These are phyloP conservation scores for Pristionchus entomophagus DNA, from an alignment of 2,888 invertebrate genomes.

Conservation along the genomic window DNA sequence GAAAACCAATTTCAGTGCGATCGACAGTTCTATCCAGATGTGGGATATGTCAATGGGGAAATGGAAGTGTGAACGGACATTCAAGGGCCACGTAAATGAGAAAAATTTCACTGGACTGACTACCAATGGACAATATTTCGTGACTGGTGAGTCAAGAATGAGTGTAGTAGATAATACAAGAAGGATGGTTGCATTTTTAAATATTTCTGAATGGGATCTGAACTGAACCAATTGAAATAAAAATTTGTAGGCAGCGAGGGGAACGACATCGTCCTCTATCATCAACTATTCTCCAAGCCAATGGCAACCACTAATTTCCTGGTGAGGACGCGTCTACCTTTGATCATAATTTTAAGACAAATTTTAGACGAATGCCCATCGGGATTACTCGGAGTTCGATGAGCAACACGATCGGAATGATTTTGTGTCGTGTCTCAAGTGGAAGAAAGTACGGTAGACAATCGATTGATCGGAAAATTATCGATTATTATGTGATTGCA, in stretches of 20 bases:
- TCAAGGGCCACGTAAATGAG: slow-evolving; percentile 92
- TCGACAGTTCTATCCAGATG: slow-evolving; percentile 90
- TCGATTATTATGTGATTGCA: slow-evolving; percentile 75
- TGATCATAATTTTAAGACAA: not conserved
- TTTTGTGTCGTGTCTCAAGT: slow-evolving; percentile 95
- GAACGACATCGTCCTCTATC: slow-evolving; percentile 92
- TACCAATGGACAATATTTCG: slow-evolving; percentile 91
- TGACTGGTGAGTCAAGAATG: slow-evolving; percentile 83
- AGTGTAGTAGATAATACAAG: not conserved
- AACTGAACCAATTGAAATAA: not conserved
- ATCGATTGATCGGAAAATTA: not conserved
- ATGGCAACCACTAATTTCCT: slow-evolving; percentile 88
- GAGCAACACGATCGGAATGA: slow-evolving; percentile 83
- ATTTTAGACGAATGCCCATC: not conserved
- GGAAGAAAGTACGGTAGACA: slow-evolving; percentile 82
- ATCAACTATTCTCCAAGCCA: slow-evolving; percentile 89
- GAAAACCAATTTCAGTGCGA: slow-evolving; percentile 81
- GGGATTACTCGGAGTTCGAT: not conserved
- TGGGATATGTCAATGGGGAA: slow-evolving; percentile 86
- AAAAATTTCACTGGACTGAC: slow-evolving; percentile 96
- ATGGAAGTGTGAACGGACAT: slow-evolving; percentile 84
- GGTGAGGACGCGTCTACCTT: too few relatives aligned
- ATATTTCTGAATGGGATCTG: too few relatives aligned
- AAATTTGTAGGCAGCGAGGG: slow-evolving; percentile 84
- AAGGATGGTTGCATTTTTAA: not conserved